These are phyloP conservation scores for Eupithecia insigniata DNA, from an alignment of 2,888 invertebrate genomes.

Conservation along the genomic window DNA sequence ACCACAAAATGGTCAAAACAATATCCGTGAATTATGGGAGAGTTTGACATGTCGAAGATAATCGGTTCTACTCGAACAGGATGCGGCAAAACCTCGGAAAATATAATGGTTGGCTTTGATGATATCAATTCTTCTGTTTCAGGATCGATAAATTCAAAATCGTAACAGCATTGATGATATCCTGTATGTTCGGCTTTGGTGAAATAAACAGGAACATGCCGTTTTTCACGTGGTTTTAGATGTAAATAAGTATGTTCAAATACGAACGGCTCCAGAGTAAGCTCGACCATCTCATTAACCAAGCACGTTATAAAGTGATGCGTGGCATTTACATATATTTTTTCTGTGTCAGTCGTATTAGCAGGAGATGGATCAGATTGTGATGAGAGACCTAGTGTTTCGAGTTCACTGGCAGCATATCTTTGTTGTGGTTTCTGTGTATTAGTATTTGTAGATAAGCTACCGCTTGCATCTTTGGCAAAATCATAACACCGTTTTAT, in stretches of 20 bases:
- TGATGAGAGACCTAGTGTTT: background rate
- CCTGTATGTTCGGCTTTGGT: constrained; percentile 65
- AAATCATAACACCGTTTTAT: constrained; percentile 49
- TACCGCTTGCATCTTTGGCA: constrained; percentile 45
- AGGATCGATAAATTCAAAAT: constrained; percentile 57
- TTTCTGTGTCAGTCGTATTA: constrained; percentile 31
- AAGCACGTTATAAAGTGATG: constrained; percentile 52
- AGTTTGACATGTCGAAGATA: constrained; percentile 67
- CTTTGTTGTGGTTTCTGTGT: constrained; percentile 47
- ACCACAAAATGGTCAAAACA: constrained; percentile 61
- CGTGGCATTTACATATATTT: constrained; percentile 36
- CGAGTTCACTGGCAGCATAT: background rate
- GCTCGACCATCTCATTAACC: constrained; percentile 55
- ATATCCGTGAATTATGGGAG: constrained; percentile 59
- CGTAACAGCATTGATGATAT: constrained; percentile 67
- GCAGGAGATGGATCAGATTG: background rate
- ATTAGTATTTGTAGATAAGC: constrained; percentile 51
- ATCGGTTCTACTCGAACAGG: constrained; percentile 65
- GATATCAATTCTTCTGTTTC: constrained; percentile 51
- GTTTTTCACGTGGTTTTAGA: constrained; percentile 54
- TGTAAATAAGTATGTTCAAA: constrained; percentile 60
- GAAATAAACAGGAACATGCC: constrained; percentile 59
- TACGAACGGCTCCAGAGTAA: constrained; percentile 62
- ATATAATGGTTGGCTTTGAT: constrained; percentile 60
- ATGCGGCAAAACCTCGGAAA: constrained; percentile 66